Percentiles rank a stretch among this genome's conserved stretches.
phyloP scores from a whole-genome alignment of 2,888 invertebrate genomes.

The Eurytoma adleriae region DNA sequence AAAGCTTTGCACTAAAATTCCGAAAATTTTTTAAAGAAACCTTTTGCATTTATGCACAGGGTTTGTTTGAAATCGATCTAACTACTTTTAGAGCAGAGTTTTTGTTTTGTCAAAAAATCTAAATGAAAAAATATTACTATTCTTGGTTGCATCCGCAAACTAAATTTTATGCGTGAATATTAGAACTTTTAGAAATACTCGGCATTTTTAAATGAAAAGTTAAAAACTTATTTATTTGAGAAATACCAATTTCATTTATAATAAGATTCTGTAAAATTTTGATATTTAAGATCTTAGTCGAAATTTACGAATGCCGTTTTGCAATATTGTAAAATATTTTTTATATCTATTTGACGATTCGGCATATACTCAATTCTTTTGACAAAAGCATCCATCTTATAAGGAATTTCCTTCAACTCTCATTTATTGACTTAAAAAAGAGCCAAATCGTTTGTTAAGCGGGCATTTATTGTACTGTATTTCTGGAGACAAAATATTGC shows the following conservation, averaged over 20 bases:
- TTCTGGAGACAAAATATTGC: too few species aligned
- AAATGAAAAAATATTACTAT: not conserved
- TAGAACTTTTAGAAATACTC: too few species aligned
- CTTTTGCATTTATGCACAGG: not conserved
- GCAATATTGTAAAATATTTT: constrained; percentile 41
- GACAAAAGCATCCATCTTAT: constrained; percentile 2
- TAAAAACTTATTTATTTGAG: not conserved
- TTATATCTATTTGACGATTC: constrained; percentile 13
- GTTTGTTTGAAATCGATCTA: not conserved
- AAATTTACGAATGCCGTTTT: constrained; percentile 4
- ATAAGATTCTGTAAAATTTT: not conserved
- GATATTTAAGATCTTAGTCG: not conserved
- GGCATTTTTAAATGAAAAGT: too few species aligned
- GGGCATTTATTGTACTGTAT: too few species aligned
- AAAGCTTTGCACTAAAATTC: not conserved
- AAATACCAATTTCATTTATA: not conserved
- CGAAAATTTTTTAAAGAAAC: not conserved
- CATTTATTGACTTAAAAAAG: constrained; percentile 1
- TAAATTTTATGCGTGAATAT: not conserved
- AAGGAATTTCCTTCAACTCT: constrained; percentile 11
- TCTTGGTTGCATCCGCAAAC: not conserved
- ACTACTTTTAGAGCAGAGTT: not conserved
- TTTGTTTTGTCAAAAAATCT: not conserved
- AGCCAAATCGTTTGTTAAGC: not conserved
- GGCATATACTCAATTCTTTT: not conserved